Evolutionary conservation across 2,113 vertebrate species (phyloP), one percentile per base, ranked within the genome.

Genomic region (Acrocephalus kingi): DNA sequence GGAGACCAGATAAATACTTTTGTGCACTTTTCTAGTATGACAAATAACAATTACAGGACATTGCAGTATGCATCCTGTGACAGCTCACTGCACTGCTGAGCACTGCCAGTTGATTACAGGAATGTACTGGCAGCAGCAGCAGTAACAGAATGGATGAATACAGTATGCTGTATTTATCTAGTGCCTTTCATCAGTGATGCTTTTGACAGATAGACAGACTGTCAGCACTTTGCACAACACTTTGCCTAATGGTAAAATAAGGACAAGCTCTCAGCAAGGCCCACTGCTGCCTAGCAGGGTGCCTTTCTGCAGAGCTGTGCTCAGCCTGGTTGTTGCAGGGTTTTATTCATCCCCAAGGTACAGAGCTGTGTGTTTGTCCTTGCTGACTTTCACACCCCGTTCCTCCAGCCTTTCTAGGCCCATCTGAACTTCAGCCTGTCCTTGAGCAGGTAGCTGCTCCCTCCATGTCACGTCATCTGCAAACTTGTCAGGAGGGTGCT

Each of bases 21-120:
- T 52, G 43, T 66, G 33, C 27, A 24, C 49, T 89, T 75, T 82
- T 71, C 58, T 74, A 33, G 15, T 37, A 20, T 78, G 64, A 91
- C 41, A 91, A 84, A 67, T 75, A 93, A 58, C 89, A 83, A 74
- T 94, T 90, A 77, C 67, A 63, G 73, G 80, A 30, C 67, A 8
- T 25, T 62, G 68, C 55, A 74, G 35, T 48, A 28, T 33, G 45
- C 41, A 35, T 71, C 87, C 46, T 64, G 43, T 67, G 86, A 63
- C 63, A 87, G 58, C 63, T 80, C 24, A 28, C 10, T 73, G 87
- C 63, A 6, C 39, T 90, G 77, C 67, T 87, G 79, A 91, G 46
- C 4, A 1, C 68, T 82, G 28, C 76, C 71, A 59, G 64, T 39
- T 91, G 89, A 71, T 78, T 71, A 61, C 35, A 73, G 73, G 62